Evolutionary conservation across 2,888 invertebrate genomes (phyloP).

Genomic region (Fragum whitleyi): DNA sequence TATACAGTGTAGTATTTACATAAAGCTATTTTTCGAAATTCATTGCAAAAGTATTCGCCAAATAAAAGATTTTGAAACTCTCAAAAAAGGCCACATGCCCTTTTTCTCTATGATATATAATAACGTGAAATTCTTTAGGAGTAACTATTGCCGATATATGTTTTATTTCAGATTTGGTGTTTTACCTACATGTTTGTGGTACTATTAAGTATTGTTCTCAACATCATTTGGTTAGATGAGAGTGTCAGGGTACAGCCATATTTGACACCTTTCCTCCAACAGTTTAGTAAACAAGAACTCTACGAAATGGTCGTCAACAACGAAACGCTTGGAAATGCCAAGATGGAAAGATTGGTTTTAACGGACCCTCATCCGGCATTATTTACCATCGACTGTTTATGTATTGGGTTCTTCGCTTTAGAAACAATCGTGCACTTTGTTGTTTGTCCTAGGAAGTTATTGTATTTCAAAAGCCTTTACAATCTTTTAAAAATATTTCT

Average conservation of each 20-base stretch:
- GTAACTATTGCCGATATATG: too few relatives aligned
- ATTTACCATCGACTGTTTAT: constrained; percentile 57
- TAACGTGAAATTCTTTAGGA: too few relatives aligned
- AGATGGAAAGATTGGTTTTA: background rate
- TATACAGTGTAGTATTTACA: too few relatives aligned
- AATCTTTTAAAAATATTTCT: constrained; percentile 68
- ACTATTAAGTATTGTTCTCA: constrained; percentile 49
- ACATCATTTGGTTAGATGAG: constrained; percentile 49
- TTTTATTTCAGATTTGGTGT: constrained; percentile 69
- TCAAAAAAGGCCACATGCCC: too few relatives aligned
- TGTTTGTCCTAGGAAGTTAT: constrained; percentile 62
- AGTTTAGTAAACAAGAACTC: background rate
- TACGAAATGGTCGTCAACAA: background rate
- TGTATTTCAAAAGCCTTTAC: constrained; percentile 61
- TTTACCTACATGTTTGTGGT: constrained; percentile 65
- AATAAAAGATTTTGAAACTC: too few relatives aligned
- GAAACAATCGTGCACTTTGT: constrained; percentile 69
- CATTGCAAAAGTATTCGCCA: too few relatives aligned
- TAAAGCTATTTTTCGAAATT: too few relatives aligned
- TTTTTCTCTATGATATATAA: too few relatives aligned
- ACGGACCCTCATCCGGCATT: constrained; percentile 53
- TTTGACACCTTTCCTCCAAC: constrained; percentile 14
- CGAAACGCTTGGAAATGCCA: constrained; percentile 10
- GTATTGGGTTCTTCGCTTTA: constrained; percentile 67
- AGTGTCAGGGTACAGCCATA: constrained; percentile 44